Conservation (phyloP, 2,113 vertebrate genomes). For the Capricornis sumatraensis region DNA sequence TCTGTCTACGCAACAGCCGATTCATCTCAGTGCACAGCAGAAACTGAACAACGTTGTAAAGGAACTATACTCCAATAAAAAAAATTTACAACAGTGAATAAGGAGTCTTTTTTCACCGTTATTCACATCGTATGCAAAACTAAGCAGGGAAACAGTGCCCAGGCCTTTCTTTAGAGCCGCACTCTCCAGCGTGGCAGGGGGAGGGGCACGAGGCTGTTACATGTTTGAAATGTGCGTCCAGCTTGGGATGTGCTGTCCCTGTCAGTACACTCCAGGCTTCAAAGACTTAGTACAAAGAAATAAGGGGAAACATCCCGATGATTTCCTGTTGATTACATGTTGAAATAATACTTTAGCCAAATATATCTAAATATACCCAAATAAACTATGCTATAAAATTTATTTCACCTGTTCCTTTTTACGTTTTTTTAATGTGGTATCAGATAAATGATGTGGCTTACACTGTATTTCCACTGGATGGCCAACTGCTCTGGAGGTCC, state of each 20-base stretch:
- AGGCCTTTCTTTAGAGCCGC: neutral
- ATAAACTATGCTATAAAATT: neutral
- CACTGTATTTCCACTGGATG: fast-evolving
- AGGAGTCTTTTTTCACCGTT: too few species aligned
- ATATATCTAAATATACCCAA: too few species aligned
- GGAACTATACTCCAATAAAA: neutral
- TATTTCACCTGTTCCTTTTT: neutral
- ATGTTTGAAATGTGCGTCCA: neutral
- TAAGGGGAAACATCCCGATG: neutral
- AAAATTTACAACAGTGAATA: neutral
- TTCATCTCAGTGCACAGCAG: neutral
- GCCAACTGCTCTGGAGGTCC: neutral
- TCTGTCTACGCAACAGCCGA: neutral
- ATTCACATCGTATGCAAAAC: neutral
- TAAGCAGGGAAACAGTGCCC: neutral
- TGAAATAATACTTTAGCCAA: neutral
- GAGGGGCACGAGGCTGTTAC: fast-evolving
- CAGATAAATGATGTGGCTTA: neutral
- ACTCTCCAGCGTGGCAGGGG: fast-evolving
- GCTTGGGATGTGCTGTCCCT: fast-evolving
- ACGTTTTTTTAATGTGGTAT: neutral
- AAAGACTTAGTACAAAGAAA: neutral
- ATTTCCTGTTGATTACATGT: neutral
- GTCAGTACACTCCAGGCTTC: neutral
- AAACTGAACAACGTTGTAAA: neutral